Evolutionary conservation across 2,888 invertebrate genomes (phyloP).

Genomic region (Epinotia nisella): DNA sequence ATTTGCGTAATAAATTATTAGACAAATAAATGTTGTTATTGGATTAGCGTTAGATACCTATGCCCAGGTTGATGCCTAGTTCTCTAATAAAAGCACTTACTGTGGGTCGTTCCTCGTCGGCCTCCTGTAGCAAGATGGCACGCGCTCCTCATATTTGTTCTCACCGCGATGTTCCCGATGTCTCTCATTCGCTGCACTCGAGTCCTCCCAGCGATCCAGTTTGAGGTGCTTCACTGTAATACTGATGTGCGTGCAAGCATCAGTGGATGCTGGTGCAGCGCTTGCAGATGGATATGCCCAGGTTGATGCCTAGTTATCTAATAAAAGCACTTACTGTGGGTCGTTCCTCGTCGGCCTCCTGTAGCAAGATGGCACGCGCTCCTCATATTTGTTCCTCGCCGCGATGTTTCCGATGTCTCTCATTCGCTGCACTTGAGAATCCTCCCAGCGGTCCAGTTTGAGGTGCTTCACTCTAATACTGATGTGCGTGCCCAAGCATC

Average conservation of each 20-base stretch:
- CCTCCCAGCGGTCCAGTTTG: slow-evolving; percentile 95
- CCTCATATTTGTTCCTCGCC: slow-evolving; percentile 92
- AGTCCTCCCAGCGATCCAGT: slow-evolving; percentile 95
- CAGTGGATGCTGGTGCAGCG: slow-evolving; percentile 94
- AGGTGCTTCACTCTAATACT: slow-evolving; percentile 95
- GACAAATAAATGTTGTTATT: too few species aligned
- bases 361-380: too few species aligned
- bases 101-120: too few species aligned
- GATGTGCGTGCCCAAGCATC: slow-evolving; percentile 94
- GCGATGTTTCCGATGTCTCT: slow-evolving; percentile 92
- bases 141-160: slow-evolving; percentile 92
- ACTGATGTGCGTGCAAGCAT: slow-evolving; percentile 93
- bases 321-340: slow-evolving; percentile 87
- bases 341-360: too few species aligned
- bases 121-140: too few species aligned
- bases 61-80: too few species aligned
- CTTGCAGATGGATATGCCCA: slow-evolving; percentile 94
- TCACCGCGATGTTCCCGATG: slow-evolving; percentile 91
- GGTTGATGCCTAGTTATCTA: too few species aligned
- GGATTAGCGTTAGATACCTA: too few species aligned
- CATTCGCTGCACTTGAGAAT: slow-evolving; percentile 91
- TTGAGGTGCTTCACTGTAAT: slow-evolving; percentile 95
- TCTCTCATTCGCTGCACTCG: slow-evolving; percentile 91
- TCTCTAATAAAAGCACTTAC: slow-evolving; percentile 84
- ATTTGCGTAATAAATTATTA: too few species aligned